Conservation (phyloP, 2,888 invertebrate species). For the Lepidocyrtinus sp. region DNA sequence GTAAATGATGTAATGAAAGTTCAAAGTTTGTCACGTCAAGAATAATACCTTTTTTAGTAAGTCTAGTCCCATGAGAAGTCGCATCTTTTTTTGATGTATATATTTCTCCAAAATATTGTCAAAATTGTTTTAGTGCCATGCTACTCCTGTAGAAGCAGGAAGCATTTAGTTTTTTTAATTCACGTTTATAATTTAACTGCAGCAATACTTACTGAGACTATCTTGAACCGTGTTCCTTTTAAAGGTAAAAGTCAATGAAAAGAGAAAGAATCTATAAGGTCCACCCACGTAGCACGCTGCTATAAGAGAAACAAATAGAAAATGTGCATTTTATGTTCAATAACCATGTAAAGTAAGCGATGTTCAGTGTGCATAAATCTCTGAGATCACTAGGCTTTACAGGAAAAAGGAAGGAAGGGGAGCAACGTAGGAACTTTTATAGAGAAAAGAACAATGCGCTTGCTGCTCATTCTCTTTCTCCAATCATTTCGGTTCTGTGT, state of each 20-base stretch:
- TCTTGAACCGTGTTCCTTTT: no score
- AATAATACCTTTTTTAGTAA: conserved; percentile 1
- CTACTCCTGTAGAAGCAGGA: no score
- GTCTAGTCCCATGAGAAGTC: conserved; percentile 1
- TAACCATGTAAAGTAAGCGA: conserved; percentile 30
- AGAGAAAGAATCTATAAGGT: conserved; percentile 23
- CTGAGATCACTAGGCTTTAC: conserved; percentile 6
- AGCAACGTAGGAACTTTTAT: conserved; percentile 6
- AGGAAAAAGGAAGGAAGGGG: conserved; percentile 10
- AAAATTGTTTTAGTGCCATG: no score
- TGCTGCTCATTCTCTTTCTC: not conserved
- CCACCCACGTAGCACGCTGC: conserved; percentile 9
- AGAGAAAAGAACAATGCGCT: conserved; percentile 17
- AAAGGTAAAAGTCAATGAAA: conserved; percentile 13
- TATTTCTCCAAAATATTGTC: no score
- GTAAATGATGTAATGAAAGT: not conserved
- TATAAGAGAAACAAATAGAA: conserved; percentile 19
- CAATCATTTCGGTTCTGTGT: not conserved
- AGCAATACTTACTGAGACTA: no score
- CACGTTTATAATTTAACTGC: conserved; percentile 9
- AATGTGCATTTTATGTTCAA: conserved; percentile 56
- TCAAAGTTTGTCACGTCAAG: not conserved
- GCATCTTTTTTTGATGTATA: no score
- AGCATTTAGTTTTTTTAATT: conserved; percentile 27
- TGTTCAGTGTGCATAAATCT: conserved; percentile 42